Base-by-base conservation (phyloP, 2,888 invertebrate species). In the Altica lythri region DNA sequence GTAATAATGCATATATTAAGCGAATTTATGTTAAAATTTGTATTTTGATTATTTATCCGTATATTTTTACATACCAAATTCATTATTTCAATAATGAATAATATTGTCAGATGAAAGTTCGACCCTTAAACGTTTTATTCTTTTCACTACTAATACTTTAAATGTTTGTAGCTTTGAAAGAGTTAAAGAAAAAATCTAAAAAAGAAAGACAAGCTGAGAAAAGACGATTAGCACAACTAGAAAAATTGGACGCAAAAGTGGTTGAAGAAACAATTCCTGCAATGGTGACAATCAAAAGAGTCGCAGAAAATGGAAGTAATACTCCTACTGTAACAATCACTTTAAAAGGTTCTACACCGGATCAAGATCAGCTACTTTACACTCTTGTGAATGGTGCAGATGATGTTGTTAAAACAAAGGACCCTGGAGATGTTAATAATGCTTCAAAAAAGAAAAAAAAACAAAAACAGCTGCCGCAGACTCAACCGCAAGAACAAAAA, bases 321-420 rank as follows among this genome's bases (percentile, higher is more conserved):
- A 85, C 86, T 62, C 87, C 89, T 6, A 87, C 86, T 16, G 89
- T 89, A 1, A 89, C 89, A 0, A 89, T 90, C 42, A 89, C 89
- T 0, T 78, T 89, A 19, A 86, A 88, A 68, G 89, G 88, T 3
- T 83, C 85, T 50, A 85, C 86, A 1, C 86, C 86, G 1, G 86
- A 86, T 55, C 85, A 88, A 69, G 88, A 89, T 64, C 85, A 86
- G 72, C 80, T 89, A 22, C 77, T 89, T 1, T 89, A 88, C 68
- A 88, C 87, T 1, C 79, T 89, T 59, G 82, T 85, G 4, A 84
- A 84, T 67, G 84, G 84, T 1, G 81, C 83, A 59, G 78, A 79
- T 55, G 75, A 53, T 29, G 51, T 25, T 14, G 18, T 10, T 10
- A 27, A 30, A 25, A 9, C 48, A n/a, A 22, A 6, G 19, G 48